Base-by-base conservation (phyloP, 2,888 invertebrate genomes). In the Drosophila yooni region DNA sequence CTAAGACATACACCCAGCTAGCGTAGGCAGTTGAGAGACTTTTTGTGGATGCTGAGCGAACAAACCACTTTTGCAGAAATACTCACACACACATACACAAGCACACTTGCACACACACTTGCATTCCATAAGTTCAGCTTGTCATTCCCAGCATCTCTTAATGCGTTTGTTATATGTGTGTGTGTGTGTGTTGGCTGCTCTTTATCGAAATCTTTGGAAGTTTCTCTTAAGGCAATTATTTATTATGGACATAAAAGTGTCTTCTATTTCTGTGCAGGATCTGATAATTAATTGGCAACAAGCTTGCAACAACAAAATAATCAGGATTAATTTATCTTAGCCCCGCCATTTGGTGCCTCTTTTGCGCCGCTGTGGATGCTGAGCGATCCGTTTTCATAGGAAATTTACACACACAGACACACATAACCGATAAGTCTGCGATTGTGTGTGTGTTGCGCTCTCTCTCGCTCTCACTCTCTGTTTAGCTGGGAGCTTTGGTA, bases 401-500 rank as follows among this genome's bases (percentile, higher is more conserved):
- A 82, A 82, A 82, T 71, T 67, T 38, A 79, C 74, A 62, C 54
- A 56, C 13, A 52, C 54, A 25, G 27, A 54, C 51, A 43, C 50
- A 46, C 31, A 21, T n/a, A 53, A 11, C 31, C 36, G 56, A 51
- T 52, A 27, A 31, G 68, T 54, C 29, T 4, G 31, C 52, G 43
- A 56, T 38, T 38, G 51, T 48, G 33, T 68, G 29, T 76, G 38
- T 68, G 38, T 53, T 54, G 40, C 18, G 21, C 43, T 62, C 59
- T 40, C 34, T 51, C 65, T 72, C 64, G 59, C 77, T 74, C 74
- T 70, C 62, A 27, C 69, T 72, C 70, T 70, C 65, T 51, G 46
- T 72, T 70, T 66, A 48, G 53, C 56, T 71, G 25, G 50, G 51
- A 81, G 80, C 80, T 82, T 81, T 81, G 62, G 73, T 80, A 73